Percentiles rank a stretch among this genome's conserved stretches.
phyloP scores from a whole-genome alignment of 35 echinoderm and acorn worm species.

The Patiria miniata region DNA sequence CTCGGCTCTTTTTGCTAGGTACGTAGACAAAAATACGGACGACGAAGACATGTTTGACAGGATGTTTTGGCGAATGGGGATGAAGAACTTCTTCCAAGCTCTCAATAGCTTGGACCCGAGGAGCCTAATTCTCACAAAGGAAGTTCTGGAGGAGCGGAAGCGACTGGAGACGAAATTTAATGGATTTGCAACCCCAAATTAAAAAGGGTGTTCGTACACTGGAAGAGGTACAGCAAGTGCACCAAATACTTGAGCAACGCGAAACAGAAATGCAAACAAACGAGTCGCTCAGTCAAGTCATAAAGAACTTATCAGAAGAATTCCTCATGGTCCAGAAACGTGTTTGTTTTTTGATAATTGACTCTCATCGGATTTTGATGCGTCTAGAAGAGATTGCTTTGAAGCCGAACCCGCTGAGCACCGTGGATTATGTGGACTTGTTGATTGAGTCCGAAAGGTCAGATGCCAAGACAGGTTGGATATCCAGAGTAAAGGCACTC shows the following conservation, averaged over 20 bases:
- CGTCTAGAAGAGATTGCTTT: slow-evolving; percentile 57
- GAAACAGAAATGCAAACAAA: slow-evolving; percentile 43
- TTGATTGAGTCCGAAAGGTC: slow-evolving; percentile 45
- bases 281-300: slow-evolving; percentile 27
- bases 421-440: slow-evolving; percentile 53
- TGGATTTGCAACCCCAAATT: slow-evolving; percentile 39
- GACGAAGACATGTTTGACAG: slow-evolving; percentile 39
- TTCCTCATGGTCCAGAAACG: slow-evolving; percentile 34
- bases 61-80: slow-evolving; percentile 69
- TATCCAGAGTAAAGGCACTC: slow-evolving; percentile 17
- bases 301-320: slow-evolving; percentile 47
- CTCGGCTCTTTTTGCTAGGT: no score
- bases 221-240: slow-evolving; percentile 18
- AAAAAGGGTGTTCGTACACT: slow-evolving; percentile 9
- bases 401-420: slow-evolving; percentile 64
- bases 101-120: slow-evolving; percentile 7
- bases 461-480: slow-evolving; percentile 30
- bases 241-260: slow-evolving; percentile 38
- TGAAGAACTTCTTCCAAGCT: slow-evolving; percentile 20
- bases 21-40: neutral
- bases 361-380: slow-evolving; percentile 35
- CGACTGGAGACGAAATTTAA: slow-evolving; percentile 9
- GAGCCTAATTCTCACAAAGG: neutral
- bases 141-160: neutral
- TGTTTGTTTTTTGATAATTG: slow-evolving; percentile 39